These are phyloP conservation scores for Baronia brevicornis DNA, from an alignment of 2,888 invertebrate species.

Conservation along the genomic window DNA sequence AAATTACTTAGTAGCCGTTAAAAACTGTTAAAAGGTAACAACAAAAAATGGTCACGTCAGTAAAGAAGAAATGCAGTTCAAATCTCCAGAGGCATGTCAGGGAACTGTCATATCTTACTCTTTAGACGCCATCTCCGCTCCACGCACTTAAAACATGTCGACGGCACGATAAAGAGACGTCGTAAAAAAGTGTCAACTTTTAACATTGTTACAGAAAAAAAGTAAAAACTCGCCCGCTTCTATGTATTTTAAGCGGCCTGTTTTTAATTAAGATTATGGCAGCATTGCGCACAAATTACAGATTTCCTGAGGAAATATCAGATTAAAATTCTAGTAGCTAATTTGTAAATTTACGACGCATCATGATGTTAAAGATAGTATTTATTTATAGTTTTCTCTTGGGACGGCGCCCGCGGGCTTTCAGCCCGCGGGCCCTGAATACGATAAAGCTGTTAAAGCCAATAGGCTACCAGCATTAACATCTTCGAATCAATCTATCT, in stretches of 20 bases:
- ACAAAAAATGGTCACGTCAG: too few relatives aligned
- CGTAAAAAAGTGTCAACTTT: conserved; percentile 63
- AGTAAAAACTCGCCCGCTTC: conserved; percentile 29
- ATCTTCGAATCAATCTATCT: too few relatives aligned
- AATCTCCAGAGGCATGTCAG: conserved; percentile 10
- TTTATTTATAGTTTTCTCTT: too few relatives aligned
- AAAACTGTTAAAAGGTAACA: too few relatives aligned
- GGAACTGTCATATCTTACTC: conserved; percentile 17
- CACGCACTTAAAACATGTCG: conserved; percentile 44
- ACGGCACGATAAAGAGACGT: conserved; percentile 35
- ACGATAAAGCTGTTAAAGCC: too few relatives aligned
- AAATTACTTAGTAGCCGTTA: too few relatives aligned
- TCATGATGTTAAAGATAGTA: conserved; percentile 7
- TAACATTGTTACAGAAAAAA: conserved; percentile 40
- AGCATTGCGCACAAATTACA: conserved; percentile 48
- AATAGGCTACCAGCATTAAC: too few relatives aligned
- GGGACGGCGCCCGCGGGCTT: too few relatives aligned
- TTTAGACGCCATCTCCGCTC: conserved; percentile 32
- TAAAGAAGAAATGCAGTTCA: too few relatives aligned
- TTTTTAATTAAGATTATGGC: conserved; percentile 55
- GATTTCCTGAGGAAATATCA: conserved; percentile 62
- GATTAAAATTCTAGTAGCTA: conserved; percentile 37
- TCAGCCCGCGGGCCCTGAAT: too few relatives aligned
- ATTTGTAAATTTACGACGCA: conserved; percentile 31
- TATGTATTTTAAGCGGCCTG: conserved; percentile 29